Evolutionary conservation across 2,888 invertebrate genomes (phyloP).

Genomic region (Ceriagrion tenellum): DNA sequence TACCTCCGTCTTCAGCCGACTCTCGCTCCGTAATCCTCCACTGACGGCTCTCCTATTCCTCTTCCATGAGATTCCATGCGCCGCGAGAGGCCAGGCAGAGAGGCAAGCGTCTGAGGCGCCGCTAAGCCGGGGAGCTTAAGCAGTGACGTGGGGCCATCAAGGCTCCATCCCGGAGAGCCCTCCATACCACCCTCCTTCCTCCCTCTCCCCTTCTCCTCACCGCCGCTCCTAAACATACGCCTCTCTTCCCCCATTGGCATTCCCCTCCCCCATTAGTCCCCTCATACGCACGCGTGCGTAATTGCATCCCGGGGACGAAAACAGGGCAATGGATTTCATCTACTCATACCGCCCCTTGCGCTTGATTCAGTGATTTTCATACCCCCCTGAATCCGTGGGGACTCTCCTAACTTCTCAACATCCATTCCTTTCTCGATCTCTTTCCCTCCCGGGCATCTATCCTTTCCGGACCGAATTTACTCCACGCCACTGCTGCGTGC

Average conservation of each 20-base stretch:
- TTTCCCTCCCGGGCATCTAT: neutral
- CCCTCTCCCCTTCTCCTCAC: neutral
- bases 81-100: neutral
- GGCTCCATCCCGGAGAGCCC: neutral
- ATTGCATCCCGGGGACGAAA: neutral
- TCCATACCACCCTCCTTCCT: too few species aligned
- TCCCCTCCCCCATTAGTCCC: neutral
- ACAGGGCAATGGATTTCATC: neutral
- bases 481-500: neutral
- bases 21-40: slow-evolving; percentile 18
- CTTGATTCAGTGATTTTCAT: slow-evolving; percentile 15
- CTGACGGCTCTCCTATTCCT: slow-evolving; percentile 56
- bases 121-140: slow-evolving; percentile 34
- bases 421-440: neutral
- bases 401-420: neutral
- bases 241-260: neutral
- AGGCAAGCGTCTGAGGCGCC: neutral
- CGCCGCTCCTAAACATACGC: neutral
- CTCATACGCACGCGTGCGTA: neutral
- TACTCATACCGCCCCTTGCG: neutral
- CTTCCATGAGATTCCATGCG: slow-evolving; percentile 20
- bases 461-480: neutral
- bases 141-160: slow-evolving; percentile 44
- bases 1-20: slow-evolving; percentile 38
- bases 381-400: neutral